phyloP scores from a whole-genome alignment of 2,113 vertebrate species.

The Grammomys dolichurus region DNA sequence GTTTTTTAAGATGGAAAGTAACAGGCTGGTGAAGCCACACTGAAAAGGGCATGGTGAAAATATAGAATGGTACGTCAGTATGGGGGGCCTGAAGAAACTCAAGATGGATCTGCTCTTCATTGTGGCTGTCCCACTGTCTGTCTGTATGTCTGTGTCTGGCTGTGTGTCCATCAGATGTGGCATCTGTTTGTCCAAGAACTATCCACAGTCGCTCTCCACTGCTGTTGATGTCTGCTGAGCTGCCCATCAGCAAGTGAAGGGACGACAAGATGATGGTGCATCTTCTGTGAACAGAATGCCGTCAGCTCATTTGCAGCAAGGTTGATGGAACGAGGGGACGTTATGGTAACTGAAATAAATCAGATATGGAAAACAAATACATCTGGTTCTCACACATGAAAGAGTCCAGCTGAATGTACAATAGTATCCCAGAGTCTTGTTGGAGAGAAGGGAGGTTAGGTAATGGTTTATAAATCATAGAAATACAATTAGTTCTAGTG shows the following conservation, averaged over 20 bases:
- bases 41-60: neutral
- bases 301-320: neutral
- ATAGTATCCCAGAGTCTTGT: neutral
- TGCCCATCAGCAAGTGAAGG: too few species aligned
- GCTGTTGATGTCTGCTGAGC: neutral
- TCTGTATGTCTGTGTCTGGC: neutral
- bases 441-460: neutral
- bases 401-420: neutral
- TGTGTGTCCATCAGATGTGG: neutral
- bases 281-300: neutral
- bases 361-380: neutral
- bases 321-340: neutral
- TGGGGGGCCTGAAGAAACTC: neutral
- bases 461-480: neutral
- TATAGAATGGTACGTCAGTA: neutral
- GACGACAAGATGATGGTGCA: neutral
- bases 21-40: neutral
- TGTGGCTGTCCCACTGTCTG: neutral
- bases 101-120: neutral
- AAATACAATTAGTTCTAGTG: neutral
- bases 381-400: neutral
- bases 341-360: neutral
- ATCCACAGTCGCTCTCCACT: too few species aligned
- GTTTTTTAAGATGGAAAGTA: neutral
- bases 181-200: neutral